phyloP scores from a whole-genome alignment of 2,113 vertebrate genomes.

The Equus przewalskii region DNA sequence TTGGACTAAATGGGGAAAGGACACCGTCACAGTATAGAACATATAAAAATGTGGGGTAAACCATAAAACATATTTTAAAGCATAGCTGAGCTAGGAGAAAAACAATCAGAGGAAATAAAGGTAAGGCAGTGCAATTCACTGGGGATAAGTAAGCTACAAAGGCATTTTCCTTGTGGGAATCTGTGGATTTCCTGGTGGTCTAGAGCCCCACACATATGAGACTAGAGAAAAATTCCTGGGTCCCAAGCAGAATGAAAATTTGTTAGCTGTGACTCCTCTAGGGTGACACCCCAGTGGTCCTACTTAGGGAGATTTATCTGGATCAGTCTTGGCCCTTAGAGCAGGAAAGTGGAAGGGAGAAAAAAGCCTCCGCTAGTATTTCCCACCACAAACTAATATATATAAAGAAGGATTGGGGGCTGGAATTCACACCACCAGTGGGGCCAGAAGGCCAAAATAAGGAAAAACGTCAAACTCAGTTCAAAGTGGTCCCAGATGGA shows the following conservation, averaged over 20 bases:
- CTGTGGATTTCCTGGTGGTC: not conserved
- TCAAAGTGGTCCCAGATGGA: not conserved
- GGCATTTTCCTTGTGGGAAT: not conserved
- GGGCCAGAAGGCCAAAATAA: not conserved
- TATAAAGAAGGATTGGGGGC: not conserved
- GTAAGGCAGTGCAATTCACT: not conserved
- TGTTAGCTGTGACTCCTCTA: not conserved
- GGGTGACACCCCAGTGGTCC: not conserved
- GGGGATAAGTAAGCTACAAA: not conserved
- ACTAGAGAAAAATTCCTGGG: not conserved
- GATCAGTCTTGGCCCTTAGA: not conserved
- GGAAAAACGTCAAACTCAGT: not conserved
- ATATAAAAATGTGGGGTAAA: not conserved
- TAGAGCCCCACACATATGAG: not conserved
- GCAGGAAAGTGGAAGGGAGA: not conserved
- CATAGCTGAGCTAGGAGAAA: not conserved
- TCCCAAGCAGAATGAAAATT: not conserved
- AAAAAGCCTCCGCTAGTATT: not conserved
- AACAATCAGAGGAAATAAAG: slow-evolving; percentile 8
- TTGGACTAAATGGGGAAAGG: slow-evolving; percentile 5
- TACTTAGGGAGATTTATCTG: not conserved
- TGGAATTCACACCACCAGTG: not conserved
- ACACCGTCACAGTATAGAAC: not conserved
- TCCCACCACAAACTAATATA: not conserved
- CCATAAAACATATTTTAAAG: not conserved